These are phyloP conservation scores for Caenorhabditis angaria DNA, from an alignment of 2,888 invertebrate genomes.

Conservation along the genomic window DNA sequence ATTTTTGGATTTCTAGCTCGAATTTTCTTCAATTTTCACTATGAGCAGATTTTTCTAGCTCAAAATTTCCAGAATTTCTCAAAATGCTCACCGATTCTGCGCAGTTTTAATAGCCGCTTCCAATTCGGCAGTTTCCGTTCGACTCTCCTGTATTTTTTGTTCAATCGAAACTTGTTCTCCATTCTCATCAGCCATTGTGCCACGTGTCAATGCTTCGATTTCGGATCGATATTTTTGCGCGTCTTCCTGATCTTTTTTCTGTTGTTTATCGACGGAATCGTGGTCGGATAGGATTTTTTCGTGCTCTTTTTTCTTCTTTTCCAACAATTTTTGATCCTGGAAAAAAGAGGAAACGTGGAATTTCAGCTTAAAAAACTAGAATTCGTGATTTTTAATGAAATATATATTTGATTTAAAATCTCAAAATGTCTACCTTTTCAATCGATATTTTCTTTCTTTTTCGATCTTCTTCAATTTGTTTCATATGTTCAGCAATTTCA, in stretches of 20 bases:
- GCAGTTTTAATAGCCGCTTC: constrained; percentile 23
- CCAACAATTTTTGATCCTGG: constrained; percentile 12
- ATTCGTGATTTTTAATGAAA: constrained; percentile 2
- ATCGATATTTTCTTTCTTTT: constrained; percentile 72
- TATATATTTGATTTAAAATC: constrained; percentile 6
- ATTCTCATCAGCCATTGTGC: constrained; percentile 82
- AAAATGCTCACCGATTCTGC: constrained; percentile 1
- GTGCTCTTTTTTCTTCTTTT: constrained; percentile 19
- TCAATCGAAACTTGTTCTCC: constrained; percentile 83
- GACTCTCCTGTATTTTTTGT: constrained; percentile 82
- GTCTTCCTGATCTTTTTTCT: constrained; percentile 7
- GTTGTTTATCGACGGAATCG: constrained; percentile 4
- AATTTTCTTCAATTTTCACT: too few relatives aligned
- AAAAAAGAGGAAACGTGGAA: too few relatives aligned
- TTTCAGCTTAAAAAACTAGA: not conserved
- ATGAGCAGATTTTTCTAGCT: not conserved
- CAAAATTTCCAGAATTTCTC: not conserved
- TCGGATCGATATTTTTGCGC: constrained; percentile 12
- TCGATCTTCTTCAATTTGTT: constrained; percentile 30
- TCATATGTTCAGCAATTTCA: constrained; percentile 72
- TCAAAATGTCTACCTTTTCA: too few relatives aligned
- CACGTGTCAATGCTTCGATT: constrained; percentile 84
- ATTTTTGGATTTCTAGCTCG: too few relatives aligned
- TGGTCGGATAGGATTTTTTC: constrained; percentile 8
- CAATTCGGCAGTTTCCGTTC: constrained; percentile 6